phyloP scores from a whole-genome alignment of 2,888 invertebrate species.

The Boloria selene region DNA sequence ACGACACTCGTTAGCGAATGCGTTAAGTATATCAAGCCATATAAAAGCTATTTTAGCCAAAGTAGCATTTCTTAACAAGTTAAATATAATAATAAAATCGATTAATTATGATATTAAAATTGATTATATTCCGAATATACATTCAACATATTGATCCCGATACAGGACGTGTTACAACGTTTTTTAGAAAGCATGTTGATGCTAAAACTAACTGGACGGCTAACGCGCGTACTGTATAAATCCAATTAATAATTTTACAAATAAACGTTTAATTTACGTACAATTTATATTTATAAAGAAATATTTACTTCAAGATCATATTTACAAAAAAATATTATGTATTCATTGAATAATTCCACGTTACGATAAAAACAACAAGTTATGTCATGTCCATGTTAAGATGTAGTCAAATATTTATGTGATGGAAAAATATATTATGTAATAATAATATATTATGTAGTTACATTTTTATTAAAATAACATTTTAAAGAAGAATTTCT shows the following conservation, averaged over 20 bases:
- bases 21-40: background rate
- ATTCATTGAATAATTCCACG: no score
- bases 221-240: slow-evolving; percentile 14
- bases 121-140: no score
- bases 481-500: no score
- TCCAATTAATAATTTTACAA: background rate
- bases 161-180: slow-evolving; percentile 7
- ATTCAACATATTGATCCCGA: background rate
- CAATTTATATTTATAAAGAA: slow-evolving; percentile 1
- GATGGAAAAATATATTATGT: no score
- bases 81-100: no score
- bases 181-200: background rate
- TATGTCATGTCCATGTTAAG: no score
- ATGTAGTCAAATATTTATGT: no score
- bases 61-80: no score
- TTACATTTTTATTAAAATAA: no score
- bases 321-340: slow-evolving; percentile 16
- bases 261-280: slow-evolving; percentile 1
- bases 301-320: slow-evolving; percentile 1
- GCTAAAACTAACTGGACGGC: slow-evolving; percentile 22
- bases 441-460: no score
- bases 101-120: no score
- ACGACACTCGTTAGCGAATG: background rate
- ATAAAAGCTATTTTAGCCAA: no score
- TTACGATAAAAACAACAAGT: background rate